Evolutionary conservation across 2,888 invertebrate genomes (phyloP).

Genomic region (Girardia tigrina): DNA sequence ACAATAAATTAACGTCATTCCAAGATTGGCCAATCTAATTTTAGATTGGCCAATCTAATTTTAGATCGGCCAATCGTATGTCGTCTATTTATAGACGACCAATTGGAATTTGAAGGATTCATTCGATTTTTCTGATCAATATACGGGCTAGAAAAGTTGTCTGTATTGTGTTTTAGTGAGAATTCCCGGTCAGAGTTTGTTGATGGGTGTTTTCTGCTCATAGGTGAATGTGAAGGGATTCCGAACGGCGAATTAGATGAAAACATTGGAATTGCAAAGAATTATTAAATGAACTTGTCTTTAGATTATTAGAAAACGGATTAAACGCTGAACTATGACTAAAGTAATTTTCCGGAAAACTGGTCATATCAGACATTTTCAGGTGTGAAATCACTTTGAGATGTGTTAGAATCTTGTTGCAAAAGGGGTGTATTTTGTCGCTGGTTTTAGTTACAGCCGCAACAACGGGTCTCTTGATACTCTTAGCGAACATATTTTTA

Average conservation of each 20-base stretch:
- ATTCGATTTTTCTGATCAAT: background rate
- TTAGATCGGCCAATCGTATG: no score
- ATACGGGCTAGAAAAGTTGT: background rate
- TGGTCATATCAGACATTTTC: background rate
- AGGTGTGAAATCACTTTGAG: background rate
- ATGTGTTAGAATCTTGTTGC: background rate
- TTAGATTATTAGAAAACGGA: background rate
- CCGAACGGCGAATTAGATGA: background rate
- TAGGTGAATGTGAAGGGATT: background rate
- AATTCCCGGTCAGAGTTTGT: background rate
- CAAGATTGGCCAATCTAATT: no score
- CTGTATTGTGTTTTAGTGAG: slow-evolving; percentile 1
- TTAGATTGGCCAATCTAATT: no score
- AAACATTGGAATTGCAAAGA: slow-evolving; percentile 5
- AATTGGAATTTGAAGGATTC: no score
- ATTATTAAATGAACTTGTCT: background rate
- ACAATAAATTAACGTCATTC: no score
- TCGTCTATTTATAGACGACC: no score
- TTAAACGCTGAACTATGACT: slow-evolving; percentile 3
- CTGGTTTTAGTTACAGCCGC: background rate
- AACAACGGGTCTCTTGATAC: background rate
- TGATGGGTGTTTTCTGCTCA: background rate
- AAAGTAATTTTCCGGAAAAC: background rate
- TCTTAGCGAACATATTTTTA: background rate
- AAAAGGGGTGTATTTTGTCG: slow-evolving; percentile 11